Evolutionary conservation across 2,888 invertebrate species (phyloP).

Genomic region (Silvanus unidentatus): DNA sequence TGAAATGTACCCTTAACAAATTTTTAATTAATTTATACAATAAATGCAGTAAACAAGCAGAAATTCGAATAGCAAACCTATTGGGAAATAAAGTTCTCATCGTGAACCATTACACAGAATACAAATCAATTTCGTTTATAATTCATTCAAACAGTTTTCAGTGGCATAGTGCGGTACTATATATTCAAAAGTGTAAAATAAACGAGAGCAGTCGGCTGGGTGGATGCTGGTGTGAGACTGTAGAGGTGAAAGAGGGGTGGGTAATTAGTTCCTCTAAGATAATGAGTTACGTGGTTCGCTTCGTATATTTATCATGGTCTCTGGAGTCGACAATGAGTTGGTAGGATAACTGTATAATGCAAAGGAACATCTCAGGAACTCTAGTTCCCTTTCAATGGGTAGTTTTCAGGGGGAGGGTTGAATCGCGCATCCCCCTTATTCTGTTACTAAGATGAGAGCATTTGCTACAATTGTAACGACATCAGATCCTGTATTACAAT

Average conservation of each 20-base stretch:
- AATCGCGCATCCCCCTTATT: slow-evolving; percentile 3
- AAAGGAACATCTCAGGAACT: slow-evolving; percentile 20
- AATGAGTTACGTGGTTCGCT: slow-evolving; percentile 41
- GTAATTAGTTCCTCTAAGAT: slow-evolving; percentile 38
- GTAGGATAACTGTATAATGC: slow-evolving; percentile 35
- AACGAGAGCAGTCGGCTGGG: too few relatives aligned
- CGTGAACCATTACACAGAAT: too few relatives aligned
- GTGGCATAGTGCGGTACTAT: too few relatives aligned
- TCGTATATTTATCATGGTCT: slow-evolving; percentile 40
- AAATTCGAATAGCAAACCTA: too few relatives aligned
- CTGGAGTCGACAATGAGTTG: slow-evolving; percentile 36
- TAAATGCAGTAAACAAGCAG: too few relatives aligned
- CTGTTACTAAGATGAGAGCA: slow-evolving; percentile 7
- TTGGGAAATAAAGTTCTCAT: too few relatives aligned
- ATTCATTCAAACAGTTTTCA: too few relatives aligned
- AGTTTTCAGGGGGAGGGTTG: slow-evolving; percentile 15
- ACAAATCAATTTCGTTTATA: too few relatives aligned
- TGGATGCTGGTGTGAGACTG: too few relatives aligned
- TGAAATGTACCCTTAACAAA: too few relatives aligned
- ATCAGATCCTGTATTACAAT: slow-evolving; percentile 7
- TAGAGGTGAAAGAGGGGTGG: slow-evolving; percentile 15
- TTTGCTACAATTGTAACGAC: slow-evolving; percentile 5
- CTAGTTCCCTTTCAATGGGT: slow-evolving; percentile 12
- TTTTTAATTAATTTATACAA: too few relatives aligned
- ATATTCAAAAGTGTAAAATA: too few relatives aligned